Conservation (phyloP, 2,888 invertebrate genomes). For the Disparrhopalites patrizii region DNA sequence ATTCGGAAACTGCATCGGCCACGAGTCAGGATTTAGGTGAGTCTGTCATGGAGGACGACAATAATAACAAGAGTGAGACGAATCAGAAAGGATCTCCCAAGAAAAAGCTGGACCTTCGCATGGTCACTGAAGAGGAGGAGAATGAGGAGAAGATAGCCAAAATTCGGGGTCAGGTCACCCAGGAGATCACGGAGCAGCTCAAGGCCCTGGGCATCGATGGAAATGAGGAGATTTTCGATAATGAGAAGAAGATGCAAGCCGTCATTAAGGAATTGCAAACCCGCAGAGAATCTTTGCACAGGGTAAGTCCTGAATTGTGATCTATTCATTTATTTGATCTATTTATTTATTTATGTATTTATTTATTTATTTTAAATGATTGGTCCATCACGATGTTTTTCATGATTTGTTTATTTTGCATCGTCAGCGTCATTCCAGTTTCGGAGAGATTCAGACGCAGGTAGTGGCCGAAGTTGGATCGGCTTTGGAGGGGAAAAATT, state of each 20-base stretch:
- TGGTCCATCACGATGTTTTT: too few relatives aligned
- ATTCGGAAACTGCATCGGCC: conserved; percentile 6
- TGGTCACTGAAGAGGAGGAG: conserved; percentile 8
- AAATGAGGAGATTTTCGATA: too few relatives aligned
- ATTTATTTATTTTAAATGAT: neutral
- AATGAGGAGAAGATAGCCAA: neutral
- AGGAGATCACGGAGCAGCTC: neutral
- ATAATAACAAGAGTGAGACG: too few relatives aligned
- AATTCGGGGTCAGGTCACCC: conserved; percentile 2
- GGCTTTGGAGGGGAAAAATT: too few relatives aligned
- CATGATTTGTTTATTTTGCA: too few relatives aligned
- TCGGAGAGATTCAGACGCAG: too few relatives aligned
- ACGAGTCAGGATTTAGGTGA: too few relatives aligned
- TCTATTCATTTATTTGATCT: neutral
- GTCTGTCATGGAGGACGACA: too few relatives aligned
- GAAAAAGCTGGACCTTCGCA: neutral
- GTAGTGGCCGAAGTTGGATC: neutral
- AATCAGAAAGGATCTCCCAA: too few relatives aligned
- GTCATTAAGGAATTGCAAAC: neutral
- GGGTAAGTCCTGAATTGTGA: neutral
- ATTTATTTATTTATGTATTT: neutral
- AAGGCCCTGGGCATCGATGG: neutral
- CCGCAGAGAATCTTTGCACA: neutral
- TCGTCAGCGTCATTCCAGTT: too few relatives aligned
- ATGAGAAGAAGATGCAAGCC: neutral